These are phyloP conservation scores for Anthoscopus minutus DNA, from an alignment of 2,113 vertebrate species.

Conservation along the genomic window DNA sequence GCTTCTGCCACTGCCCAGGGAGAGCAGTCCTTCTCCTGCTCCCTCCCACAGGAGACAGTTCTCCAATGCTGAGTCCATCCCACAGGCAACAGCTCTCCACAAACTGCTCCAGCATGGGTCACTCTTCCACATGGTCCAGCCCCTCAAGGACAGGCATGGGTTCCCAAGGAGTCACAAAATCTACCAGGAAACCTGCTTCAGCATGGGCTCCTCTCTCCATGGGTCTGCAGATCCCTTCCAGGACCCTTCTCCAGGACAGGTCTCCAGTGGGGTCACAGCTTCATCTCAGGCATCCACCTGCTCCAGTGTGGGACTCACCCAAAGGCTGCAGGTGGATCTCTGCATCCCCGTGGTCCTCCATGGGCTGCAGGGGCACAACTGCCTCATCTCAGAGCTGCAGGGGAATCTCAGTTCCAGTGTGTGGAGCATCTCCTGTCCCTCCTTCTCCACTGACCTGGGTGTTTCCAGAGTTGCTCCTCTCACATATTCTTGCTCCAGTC, in stretches of 20 bases:
- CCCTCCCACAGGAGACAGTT: background rate
- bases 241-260: background rate
- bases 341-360: accelerated
- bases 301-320: background rate
- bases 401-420: background rate
- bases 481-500: background rate
- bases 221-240: background rate
- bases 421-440: background rate
- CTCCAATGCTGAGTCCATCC: background rate
- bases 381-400: background rate
- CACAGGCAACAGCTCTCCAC: background rate
- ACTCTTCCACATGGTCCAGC: background rate
- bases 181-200: background rate
- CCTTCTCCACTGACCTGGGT: background rate
- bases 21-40: background rate
- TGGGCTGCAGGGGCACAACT: background rate
- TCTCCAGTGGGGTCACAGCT: background rate
- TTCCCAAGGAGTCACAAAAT: background rate
- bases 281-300: background rate
- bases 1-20: background rate
- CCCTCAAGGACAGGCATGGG: background rate
- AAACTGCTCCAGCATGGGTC: background rate
- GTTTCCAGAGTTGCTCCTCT: background rate
- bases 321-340: background rate
- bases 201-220: background rate